A percentile compares a stretch with the other conserved stretches of the same genome.
Evolutionary conservation across 1,140 invertebrate species (phyloP).

Genomic region (Nephila pilipes): DNA sequence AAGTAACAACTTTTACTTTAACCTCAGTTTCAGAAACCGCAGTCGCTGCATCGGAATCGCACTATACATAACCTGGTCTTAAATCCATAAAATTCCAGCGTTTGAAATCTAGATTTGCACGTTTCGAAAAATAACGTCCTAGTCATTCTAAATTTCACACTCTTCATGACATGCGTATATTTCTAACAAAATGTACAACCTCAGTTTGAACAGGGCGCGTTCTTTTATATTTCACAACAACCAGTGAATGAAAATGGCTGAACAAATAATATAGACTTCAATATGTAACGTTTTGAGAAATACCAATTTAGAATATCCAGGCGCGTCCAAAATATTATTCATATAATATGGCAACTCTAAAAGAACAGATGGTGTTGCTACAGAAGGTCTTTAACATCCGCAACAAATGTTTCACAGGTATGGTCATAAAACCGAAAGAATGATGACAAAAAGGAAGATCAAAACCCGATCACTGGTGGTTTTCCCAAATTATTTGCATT

Average conservation of each 20-base stretch:
- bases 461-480: not conserved
- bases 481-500: constrained; percentile 6
- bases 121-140: too few species aligned
- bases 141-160: too few species aligned
- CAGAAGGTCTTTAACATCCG: not conserved
- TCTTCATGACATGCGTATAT: not conserved
- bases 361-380: constrained; percentile 30
- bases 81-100: too few species aligned
- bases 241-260: not conserved
- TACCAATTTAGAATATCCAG: not conserved
- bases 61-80: too few species aligned
- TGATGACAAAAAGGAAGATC: not conserved
- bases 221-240: not conserved
- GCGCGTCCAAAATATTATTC: not conserved
- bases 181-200: not conserved
- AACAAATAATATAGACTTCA: not conserved
- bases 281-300: not conserved
- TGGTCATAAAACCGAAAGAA: not conserved
- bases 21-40: too few species aligned
- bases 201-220: not conserved
- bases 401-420: constrained; percentile 38
- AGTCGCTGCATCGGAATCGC: too few species aligned
- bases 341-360: not conserved
- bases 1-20: too few species aligned
- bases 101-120: too few species aligned